These are phyloP conservation scores for Formica selysi DNA, from an alignment of 1,140 invertebrate genomes.

Conservation along the genomic window DNA sequence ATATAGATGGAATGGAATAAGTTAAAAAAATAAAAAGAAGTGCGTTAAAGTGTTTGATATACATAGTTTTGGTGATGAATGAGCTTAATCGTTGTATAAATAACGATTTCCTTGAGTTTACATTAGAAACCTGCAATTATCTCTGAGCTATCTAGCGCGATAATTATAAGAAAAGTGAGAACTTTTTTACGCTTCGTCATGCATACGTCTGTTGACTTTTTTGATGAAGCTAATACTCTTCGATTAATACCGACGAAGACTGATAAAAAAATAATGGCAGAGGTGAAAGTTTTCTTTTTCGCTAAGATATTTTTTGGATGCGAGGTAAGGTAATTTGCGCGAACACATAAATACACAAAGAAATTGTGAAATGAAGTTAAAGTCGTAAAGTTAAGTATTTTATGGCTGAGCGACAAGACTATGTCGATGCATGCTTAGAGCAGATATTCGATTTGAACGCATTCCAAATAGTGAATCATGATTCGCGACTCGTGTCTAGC, in stretches of 20 bases:
- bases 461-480: slow-evolving; percentile 42
- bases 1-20: neutral
- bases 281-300: neutral
- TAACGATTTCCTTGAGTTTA: slow-evolving; percentile 34
- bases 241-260: slow-evolving; percentile 35
- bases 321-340: neutral
- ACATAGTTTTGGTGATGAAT: neutral
- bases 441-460: slow-evolving; percentile 43
- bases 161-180: slow-evolving; percentile 47
- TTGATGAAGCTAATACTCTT: slow-evolving; percentile 42
- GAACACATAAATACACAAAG: neutral
- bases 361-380: neutral
- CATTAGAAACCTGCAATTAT: slow-evolving; percentile 55
- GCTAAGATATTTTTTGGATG: neutral
- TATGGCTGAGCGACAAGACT: neutral
- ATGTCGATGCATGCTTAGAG: slow-evolving; percentile 29
- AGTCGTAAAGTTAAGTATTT: slow-evolving; percentile 23
- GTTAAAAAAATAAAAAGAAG: neutral
- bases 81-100: slow-evolving; percentile 41
- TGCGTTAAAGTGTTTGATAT: neutral
- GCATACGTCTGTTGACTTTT: slow-evolving; percentile 44
- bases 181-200: slow-evolving; percentile 43
- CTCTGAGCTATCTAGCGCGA: slow-evolving; percentile 22
- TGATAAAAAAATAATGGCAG: slow-evolving; percentile 51
- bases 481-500: slow-evolving; percentile 14